phyloP scores from a whole-genome alignment of 2,888 invertebrate genomes.

The Dione vanillae region DNA sequence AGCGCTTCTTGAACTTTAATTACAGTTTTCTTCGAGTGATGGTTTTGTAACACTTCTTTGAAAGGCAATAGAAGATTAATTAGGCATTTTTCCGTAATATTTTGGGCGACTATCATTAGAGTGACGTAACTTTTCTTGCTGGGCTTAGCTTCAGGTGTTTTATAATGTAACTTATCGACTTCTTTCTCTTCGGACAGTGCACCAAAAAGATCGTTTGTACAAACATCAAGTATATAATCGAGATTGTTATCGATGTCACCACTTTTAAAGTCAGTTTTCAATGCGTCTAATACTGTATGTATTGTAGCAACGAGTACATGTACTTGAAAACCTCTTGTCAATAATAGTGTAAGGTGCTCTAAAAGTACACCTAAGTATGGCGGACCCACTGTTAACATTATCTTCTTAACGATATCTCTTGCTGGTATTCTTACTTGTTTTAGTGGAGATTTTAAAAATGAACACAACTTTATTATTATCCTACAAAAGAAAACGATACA shows the following conservation, averaged over 20 bases:
- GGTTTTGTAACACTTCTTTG: conserved; percentile 89
- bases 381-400: conserved; percentile 93
- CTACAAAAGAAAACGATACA: conserved; percentile 69
- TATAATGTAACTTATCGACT: conserved; percentile 91
- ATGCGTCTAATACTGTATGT: conserved; percentile 90
- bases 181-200: conserved; percentile 95
- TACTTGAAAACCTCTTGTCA: conserved; percentile 96
- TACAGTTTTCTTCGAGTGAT: conserved; percentile 91
- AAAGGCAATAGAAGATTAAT: conserved; percentile 91
- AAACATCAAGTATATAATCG: conserved; percentile 91
- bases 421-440: conserved; percentile 93
- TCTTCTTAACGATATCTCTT: conserved; percentile 95
- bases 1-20: conserved; percentile 92
- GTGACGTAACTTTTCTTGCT: conserved; percentile 94
- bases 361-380: conserved; percentile 90
- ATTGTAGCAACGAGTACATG: conserved; percentile 96
- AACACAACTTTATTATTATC: conserved; percentile 94
- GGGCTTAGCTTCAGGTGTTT: conserved; percentile 92
- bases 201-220: conserved; percentile 95
- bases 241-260: conserved; percentile 92
- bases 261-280: conserved; percentile 88
- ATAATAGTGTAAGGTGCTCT: conserved; percentile 90
- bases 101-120: conserved; percentile 91
- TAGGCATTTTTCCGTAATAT: conserved; percentile 90
- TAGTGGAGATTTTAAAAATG: conserved; percentile 94